Base-by-base conservation (phyloP, 92 coral and sea anemone genomes). In the Ricordea florida region DNA sequence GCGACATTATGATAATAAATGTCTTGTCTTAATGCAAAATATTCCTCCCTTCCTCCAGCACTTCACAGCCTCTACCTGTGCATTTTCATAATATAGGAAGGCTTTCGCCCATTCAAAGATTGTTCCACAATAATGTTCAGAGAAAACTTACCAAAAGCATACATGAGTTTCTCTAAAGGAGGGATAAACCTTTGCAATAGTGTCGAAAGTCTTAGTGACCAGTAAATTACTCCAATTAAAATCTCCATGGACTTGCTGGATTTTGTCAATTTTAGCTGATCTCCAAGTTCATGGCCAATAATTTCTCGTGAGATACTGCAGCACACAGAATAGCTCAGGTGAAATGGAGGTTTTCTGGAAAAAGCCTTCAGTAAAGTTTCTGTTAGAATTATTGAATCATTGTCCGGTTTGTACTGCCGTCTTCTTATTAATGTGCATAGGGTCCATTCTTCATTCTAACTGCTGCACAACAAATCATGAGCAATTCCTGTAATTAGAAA, bases 321-420 rank as follows among this genome's bases (percentile, higher is more conserved):
- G 26, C 80, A 36, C 31, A 63, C 25, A 25, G 50, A 49, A 27
- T 70, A 80, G 33, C 86, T 61, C 7, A 80, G 58, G 21, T 70
- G 36, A 40, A 80, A 80, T 21, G 80, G 86, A 32, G 51, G 35
- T 50, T 55, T 70, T 28, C 56, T 37, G 14, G 79, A 23, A 72
- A 80, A 80, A 17, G 35, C 79, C 10, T 48, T 51, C 14, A 80
- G 65, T 3, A 80, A 60, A 2, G 86, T 6, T 16, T 80, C 51
- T 34, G 80, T 72, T 38, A 80, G 13, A 5, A 13, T 37, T 5
- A 47, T 8, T 0, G 86, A 80, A 48, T 69, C 86, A 9, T 60
- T 18, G 24, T 80, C 86, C 6, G 86, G 80, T 5, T 70, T 63
- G 58, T 62, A 60, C 5, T 70, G 70, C 21, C 80, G 42, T 40